Evolutionary conservation across 2,888 invertebrate genomes (phyloP), one percentile per base, ranked within the genome.

Genomic region (Agrochola macilenta): DNA sequence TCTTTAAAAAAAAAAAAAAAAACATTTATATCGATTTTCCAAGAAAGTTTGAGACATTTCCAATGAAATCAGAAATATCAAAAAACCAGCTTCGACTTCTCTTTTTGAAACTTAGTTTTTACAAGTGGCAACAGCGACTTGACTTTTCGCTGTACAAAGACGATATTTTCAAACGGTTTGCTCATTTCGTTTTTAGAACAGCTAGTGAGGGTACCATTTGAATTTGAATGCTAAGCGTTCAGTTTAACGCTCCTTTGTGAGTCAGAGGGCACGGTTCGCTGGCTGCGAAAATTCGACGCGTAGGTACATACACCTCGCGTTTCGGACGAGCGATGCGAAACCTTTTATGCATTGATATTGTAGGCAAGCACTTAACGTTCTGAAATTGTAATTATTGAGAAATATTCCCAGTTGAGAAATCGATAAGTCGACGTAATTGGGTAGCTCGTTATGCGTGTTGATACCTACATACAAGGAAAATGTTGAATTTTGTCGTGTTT

Each of bases 261-360:
- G 92, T 95, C 94, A 94, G 92, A 89, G 89, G 84, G 88, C 92
- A 95, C 93, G 96, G 94, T 95, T 93, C 90, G 95, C 91, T 95
- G 95, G 83, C 91, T 94, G 94, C 93, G 94, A 95, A 96, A 95
- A 96, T 95, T 94, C 90, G 92, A 93, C 91, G 91, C 92, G 81
- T 77, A 72, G 88, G 91, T 82, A 85, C 81, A 71, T 85, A 89
- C 82, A 89, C 90, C 89, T 86, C 89, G 89, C 84, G 88, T 83
- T 88, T 82, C 86, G 88, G 81, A 86, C 89, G 86, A 88, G 84
- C 84, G 86, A 81, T 84, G 89, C 87, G 87, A 87, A 84, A 87
- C 85, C 78, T 87, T 79, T 77, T 83, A 82, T 84, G 52, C 82
- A 79, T 83, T 78, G 65, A 81, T 86, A 83, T 84, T 81, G 84